Evolutionary conservation across 2,888 invertebrate genomes (phyloP), one percentile per base, ranked within the genome.

Genomic region (Tortricodes alternella): DNA sequence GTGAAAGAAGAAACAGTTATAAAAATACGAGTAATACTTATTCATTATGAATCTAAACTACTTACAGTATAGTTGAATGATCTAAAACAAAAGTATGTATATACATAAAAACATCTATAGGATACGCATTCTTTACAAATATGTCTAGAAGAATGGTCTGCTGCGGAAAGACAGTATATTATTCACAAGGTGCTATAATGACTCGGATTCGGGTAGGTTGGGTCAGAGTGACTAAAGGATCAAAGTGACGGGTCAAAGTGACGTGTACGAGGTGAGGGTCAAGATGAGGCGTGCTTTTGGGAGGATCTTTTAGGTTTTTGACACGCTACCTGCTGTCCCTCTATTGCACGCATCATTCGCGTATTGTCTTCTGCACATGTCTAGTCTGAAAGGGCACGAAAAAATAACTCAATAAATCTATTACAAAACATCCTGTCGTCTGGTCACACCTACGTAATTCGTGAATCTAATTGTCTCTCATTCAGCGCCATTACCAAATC

Each of bases 331-430:
- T 96, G 98, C 98, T 76, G 98, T 98, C 93, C 98, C 98, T 93
- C 97, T 95, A 95, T 98, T 98, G 95, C 98, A 98, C 92, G 95
- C 95, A 92, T 97, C 97, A 93, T 95, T 96, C 89, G 96, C 95
- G 93, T 95, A 96, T 92, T 96, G 95, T 93, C 97, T 94, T 93
- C 98, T 95, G 96, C 98, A 98, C 97, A 98, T 98, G 96, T 98
- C 98, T 94, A 98, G 96, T 96, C 97, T 97, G 97, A 91, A 96
- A 96, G 86, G 74, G 73, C 83, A 92, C 83, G 92, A 90, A 90
- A 93, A 92, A 80, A 89, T 84, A 87, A 83, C 87, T 86, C 72
- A 85, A 79, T 78, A 79, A 74, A 69, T 69, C 72, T 63, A 59
- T 61, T 68, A 62, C 39, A 52, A n/a, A 46, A 48, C 19, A 43